phyloP scores from a whole-genome alignment of 2,113 vertebrate genomes.

The Mastomys coucha region DNA sequence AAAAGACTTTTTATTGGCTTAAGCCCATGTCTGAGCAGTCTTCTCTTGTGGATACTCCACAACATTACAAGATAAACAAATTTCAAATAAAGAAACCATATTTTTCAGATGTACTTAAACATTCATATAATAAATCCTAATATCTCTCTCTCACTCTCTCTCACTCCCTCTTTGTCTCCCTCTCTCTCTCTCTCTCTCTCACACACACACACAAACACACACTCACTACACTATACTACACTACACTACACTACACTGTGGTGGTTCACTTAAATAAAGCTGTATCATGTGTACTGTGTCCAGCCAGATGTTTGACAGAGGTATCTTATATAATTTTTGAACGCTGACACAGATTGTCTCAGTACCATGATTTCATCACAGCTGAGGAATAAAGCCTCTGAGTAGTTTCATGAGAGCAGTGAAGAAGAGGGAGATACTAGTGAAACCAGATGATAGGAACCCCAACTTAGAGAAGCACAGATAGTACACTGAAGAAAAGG shows the following conservation, averaged over 20 bases:
- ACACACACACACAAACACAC: background rate
- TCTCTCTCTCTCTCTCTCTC: too few relatives aligned
- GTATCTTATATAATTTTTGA: background rate
- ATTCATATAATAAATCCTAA: background rate
- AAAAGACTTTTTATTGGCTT: background rate
- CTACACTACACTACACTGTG: background rate
- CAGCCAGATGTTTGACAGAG: background rate
- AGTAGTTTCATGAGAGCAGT: background rate
- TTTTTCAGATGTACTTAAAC: background rate
- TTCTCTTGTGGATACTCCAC: background rate
- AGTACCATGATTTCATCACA: background rate
- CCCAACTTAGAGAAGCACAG: background rate
- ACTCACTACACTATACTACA: background rate
- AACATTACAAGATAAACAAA: background rate
- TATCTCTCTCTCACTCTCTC: too few relatives aligned
- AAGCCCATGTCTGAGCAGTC: background rate
- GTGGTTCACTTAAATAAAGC: background rate
- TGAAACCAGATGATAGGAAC: background rate
- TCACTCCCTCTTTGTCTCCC: too few relatives aligned
- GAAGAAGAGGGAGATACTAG: background rate
- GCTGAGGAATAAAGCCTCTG: background rate
- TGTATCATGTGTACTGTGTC: background rate
- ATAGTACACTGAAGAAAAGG: background rate
- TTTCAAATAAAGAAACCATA: background rate
- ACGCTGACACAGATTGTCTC: background rate